Evolutionary conservation across 2,113 vertebrate genomes (phyloP).

Genomic region (Oxyruncus cristatus): DNA sequence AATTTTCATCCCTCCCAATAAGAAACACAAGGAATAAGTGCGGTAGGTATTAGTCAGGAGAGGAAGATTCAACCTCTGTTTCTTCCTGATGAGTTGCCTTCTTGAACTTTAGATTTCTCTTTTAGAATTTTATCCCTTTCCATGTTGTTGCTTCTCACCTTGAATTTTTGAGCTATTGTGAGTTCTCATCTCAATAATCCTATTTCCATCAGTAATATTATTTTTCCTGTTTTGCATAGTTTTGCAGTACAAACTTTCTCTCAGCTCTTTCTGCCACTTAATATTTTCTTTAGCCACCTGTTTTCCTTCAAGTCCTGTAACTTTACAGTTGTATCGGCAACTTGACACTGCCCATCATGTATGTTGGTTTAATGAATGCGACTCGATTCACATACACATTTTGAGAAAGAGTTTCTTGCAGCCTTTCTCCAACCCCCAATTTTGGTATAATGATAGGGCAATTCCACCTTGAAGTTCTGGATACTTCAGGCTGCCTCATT

Average conservation of each 20-base stretch:
- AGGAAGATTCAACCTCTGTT: not conserved
- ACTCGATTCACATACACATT: not conserved
- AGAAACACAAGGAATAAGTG: not conserved
- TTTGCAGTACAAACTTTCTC: not conserved
- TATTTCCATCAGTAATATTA: not conserved
- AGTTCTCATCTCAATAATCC: not conserved
- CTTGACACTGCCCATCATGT: rapidly evolving
- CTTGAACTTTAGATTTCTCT: not conserved
- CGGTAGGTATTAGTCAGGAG: not conserved
- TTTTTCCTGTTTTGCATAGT: not conserved
- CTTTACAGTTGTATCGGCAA: not conserved
- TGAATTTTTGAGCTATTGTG: not conserved
- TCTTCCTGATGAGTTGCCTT: not conserved
- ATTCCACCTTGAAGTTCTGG: not conserved
- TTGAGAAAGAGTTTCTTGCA: not conserved
- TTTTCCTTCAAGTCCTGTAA: not conserved
- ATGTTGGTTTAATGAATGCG: not conserved
- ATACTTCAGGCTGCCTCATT: not conserved
- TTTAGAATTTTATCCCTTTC: not conserved
- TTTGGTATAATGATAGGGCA: not conserved
- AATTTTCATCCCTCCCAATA: not conserved
- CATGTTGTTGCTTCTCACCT: not conserved
- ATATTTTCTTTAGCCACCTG: not conserved
- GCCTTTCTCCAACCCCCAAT: not conserved
- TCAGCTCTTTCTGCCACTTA: not conserved